Base-by-base conservation (phyloP, 2,888 invertebrate species). In the Stenoptilia bipunctidactyla region DNA sequence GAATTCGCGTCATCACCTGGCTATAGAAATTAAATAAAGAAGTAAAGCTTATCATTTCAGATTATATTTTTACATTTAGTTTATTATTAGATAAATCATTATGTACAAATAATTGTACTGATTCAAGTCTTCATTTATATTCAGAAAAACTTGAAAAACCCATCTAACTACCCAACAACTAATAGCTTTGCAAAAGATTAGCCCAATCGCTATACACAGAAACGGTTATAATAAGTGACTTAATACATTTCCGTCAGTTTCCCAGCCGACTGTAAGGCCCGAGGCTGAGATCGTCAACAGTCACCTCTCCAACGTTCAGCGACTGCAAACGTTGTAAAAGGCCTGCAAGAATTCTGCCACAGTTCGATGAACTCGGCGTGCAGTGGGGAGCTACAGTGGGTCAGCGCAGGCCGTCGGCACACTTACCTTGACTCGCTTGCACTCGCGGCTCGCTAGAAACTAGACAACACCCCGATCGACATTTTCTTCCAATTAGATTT, bases 331-430 rank as follows among this genome's bases (percentile, higher is more conserved):
- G 68, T 71, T 72, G 70, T 64, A 60, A 72, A n/a, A 69, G 70
- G 76, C 63, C 67, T 75, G 76, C 72, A 80, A 82, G 80, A 82
- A 76, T 76, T 80, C 76, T 79, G 73, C 71, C 67, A 52, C 52
- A 82, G 80, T 65, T 70, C 79, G 82, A 82, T 80, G 82, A 77
- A 76, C 75, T 62, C 73, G 74, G 75, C 80, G 74, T 82, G 79
- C 82, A 80, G 66, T 67, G 77, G 76, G 77, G 74, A 68, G 63
- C 70, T 58, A 8, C 74, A 83, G 70, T 83, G 70, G 83, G 83
- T 83, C 83, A 80, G 62, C 64, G 67, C 68, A 66, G 83, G 80
- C 74, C 83, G 68, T 80, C 73, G 82, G 67, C 83, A 79, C 76
- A 83, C 80, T 83, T 83, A 83, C 82, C 83, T 83, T 83, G 82